phyloP scores from a whole-genome alignment of 2,113 vertebrate genomes.

The Mellivora capensis region DNA sequence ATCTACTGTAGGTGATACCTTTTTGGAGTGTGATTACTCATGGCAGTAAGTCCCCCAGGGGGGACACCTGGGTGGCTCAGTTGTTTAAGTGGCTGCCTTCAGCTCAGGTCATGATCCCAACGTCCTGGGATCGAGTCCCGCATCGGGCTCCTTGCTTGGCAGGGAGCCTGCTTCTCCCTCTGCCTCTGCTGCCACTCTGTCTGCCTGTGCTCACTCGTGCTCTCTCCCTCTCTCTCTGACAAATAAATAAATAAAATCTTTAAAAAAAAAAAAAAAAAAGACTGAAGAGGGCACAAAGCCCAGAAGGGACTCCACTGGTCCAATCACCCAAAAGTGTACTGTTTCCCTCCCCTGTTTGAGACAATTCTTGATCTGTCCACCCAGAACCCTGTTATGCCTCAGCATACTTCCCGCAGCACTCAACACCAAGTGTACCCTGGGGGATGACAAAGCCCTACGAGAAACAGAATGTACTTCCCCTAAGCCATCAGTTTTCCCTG shows the following conservation, averaged over 20 bases:
- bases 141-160: no score
- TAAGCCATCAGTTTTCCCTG: background rate
- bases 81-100: no score
- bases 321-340: background rate
- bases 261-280: no score
- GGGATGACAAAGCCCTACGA: background rate
- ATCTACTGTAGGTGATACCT: background rate
- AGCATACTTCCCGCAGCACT: background rate
- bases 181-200: no score
- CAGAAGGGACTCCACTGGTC: background rate
- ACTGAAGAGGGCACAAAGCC: background rate
- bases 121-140: no score
- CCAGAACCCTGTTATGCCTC: background rate
- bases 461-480: background rate
- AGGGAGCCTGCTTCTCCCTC: no score
- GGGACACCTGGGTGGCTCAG: no score
- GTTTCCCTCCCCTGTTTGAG: background rate
- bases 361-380: background rate
- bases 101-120: no score
- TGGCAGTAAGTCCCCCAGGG: no score
- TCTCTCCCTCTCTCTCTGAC: no score
- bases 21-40: background rate
- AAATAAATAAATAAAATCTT: no score
- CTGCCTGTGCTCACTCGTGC: no score
- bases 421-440: background rate